phyloP scores from a whole-genome alignment of 2,888 invertebrate genomes.

The Clostera curtula region DNA sequence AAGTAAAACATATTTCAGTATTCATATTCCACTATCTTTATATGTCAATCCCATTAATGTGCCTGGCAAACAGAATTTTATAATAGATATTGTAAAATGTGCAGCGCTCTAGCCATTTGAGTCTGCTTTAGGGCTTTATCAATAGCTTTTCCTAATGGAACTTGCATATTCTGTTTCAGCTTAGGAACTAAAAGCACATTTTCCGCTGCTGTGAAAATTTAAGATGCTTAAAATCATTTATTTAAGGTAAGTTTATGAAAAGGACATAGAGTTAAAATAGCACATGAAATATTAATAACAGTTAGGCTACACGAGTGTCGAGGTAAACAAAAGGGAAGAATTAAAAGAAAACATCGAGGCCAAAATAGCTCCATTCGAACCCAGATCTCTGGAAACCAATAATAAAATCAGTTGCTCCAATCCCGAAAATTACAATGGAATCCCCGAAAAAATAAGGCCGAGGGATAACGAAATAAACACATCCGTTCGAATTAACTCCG shows the following conservation, averaged over 20 bases:
- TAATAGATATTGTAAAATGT: constrained; percentile 29
- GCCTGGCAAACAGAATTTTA: constrained; percentile 30
- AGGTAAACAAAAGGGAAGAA: too few species aligned
- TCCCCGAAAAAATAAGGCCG: constrained; percentile 6
- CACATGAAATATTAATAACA: too few species aligned
- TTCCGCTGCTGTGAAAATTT: too few species aligned
- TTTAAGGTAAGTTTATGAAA: too few species aligned
- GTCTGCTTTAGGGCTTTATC: constrained; percentile 19
- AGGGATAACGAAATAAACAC: constrained; percentile 3
- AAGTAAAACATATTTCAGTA: constrained; percentile 13
- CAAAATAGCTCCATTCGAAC: too few species aligned
- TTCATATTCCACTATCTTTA: constrained; percentile 11
- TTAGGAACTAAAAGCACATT: background rate
- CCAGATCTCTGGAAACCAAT: too few species aligned
- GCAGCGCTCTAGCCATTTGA: constrained; percentile 13
- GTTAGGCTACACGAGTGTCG: too few species aligned
- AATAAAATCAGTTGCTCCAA: background rate
- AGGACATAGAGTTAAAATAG: too few species aligned
- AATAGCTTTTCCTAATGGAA: constrained; percentile 11
- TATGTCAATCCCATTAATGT: constrained; percentile 19
- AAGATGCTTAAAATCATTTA: too few species aligned
- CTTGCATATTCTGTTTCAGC: background rate
- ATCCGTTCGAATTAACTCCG: constrained; percentile 27
- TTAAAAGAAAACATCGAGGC: too few species aligned
- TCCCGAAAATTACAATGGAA: constrained; percentile 5